A percentile compares a stretch with the other conserved stretches of the same genome.
Conservation (phyloP, 2,797 vertebrate genomes). For the Scolopax bukidnonensis region DNA sequence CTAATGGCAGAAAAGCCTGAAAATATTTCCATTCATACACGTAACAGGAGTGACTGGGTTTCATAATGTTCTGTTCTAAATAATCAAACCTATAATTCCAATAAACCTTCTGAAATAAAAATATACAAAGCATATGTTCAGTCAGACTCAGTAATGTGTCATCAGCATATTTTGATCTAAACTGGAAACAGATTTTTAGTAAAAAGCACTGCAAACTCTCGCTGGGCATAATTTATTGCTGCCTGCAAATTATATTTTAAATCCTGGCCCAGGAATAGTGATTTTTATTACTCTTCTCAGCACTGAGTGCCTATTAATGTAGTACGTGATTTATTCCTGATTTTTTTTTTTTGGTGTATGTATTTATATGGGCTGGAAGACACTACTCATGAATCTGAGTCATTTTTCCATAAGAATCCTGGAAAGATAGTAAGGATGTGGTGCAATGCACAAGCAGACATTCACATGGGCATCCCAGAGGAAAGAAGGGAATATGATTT, state of each 20-base stretch:
- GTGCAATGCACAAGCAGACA: neutral
- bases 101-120: conserved; percentile 52
- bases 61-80: conserved; percentile 34
- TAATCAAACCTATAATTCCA: conserved; percentile 49
- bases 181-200: conserved; percentile 46
- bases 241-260: conserved; percentile 43
- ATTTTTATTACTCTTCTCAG: conserved; percentile 33
- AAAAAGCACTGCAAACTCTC: neutral
- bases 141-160: conserved; percentile 26
- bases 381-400: conserved; percentile 2
- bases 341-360: neutral
- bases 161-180: conserved; percentile 42
- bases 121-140: conserved; percentile 37
- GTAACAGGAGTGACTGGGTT: conserved; percentile 11
- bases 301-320: neutral
- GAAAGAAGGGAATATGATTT: conserved; percentile 6
- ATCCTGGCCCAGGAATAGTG: neutral
- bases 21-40: conserved; percentile 35
- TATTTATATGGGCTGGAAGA: conserved; percentile 9
- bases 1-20: conserved; percentile 32
- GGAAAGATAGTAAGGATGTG: conserved; percentile 6
- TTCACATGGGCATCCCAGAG: neutral
- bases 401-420: conserved; percentile 21
- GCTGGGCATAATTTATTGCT: conserved; percentile 19
- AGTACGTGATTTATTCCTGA: neutral